These are phyloP conservation scores for Camptogramma bilineatum DNA, from an alignment of 2,888 invertebrate genomes.

Conservation along the genomic window DNA sequence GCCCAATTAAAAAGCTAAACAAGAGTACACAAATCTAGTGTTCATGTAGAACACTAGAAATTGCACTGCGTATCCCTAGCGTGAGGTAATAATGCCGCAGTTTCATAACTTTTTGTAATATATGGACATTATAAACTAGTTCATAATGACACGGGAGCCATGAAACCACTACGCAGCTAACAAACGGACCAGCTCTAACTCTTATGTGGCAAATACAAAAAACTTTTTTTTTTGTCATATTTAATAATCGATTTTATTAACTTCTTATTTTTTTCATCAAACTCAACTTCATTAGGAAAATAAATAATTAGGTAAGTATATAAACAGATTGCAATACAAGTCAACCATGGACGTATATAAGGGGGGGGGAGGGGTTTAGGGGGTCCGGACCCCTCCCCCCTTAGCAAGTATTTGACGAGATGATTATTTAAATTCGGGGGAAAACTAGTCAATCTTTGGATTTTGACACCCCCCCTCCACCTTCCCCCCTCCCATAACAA, in stretches of 20 bases:
- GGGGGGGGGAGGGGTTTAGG: no score
- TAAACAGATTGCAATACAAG: no score
- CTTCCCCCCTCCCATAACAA: no score
- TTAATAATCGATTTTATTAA: neutral
- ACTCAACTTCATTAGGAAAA: no score
- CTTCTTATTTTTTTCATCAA: no score
- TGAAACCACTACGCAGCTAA: conserved; percentile 33
- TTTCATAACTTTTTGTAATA: conserved; percentile 43
- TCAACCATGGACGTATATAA: no score
- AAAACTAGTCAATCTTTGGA: no score
- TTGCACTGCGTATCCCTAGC: conserved; percentile 34
- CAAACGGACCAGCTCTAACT: neutral
- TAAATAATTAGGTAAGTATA: no score
- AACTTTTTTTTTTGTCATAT: neutral
- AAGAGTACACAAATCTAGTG: conserved; percentile 17
- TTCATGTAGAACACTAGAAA: conserved; percentile 28
- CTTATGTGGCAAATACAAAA: neutral
- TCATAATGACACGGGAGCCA: conserved; percentile 39
- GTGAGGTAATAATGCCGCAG: conserved; percentile 35
- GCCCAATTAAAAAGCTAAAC: conserved; percentile 4
- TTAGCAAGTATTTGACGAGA: no score
- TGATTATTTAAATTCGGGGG: no score
- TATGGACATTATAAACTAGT: conserved; percentile 42
- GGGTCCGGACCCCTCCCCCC: no score
- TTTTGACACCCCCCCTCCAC: no score